Evolutionary conservation across 2,797 vertebrate genomes (phyloP).

Genomic region (Chaenodraco wilsoni): DNA sequence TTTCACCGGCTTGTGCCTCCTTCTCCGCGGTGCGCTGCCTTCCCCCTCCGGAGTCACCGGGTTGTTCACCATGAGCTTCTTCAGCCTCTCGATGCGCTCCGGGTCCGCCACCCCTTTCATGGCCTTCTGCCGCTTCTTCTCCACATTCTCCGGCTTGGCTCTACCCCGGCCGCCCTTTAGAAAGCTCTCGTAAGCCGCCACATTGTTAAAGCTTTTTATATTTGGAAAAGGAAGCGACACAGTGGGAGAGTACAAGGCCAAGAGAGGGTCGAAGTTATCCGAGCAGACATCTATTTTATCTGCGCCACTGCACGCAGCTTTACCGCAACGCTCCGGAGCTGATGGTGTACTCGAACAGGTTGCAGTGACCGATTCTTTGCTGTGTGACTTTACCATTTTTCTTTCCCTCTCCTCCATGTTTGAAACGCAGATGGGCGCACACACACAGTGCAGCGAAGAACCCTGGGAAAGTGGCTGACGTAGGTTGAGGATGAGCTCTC

Average conservation of each 20-base stretch:
- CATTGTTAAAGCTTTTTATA: slow-evolving; percentile 92
- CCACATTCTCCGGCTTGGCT: slow-evolving; percentile 84
- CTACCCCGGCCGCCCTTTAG: slow-evolving; percentile 84
- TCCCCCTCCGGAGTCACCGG: slow-evolving; percentile 65
- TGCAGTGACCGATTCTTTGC: neutral
- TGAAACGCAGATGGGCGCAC: slow-evolving; percentile 70
- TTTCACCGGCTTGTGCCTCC: slow-evolving; percentile 78
- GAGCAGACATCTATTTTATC: slow-evolving; percentile 88
- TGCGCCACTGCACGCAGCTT: slow-evolving; percentile 56
- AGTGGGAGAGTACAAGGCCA: slow-evolving; percentile 88
- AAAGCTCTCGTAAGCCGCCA: slow-evolving; percentile 93
- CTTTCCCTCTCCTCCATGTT: slow-evolving; percentile 88
- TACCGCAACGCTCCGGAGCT: slow-evolving; percentile 35
- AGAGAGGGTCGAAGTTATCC: slow-evolving; percentile 89
- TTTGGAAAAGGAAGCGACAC: slow-evolving; percentile 88
- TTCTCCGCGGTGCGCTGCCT: slow-evolving; percentile 48
- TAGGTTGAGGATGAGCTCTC: neutral
- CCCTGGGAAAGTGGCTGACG: slow-evolving; percentile 27
- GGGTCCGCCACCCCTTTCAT: slow-evolving; percentile 83
- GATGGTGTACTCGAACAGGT: slow-evolving; percentile 17
- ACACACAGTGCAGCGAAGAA: slow-evolving; percentile 24
- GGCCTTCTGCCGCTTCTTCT: slow-evolving; percentile 76
- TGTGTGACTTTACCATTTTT: neutral
- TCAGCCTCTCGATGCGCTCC: slow-evolving; percentile 87
- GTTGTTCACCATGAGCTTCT: slow-evolving; percentile 86